These are phyloP conservation scores for Sepiola atlantica DNA, from an alignment of 2,888 invertebrate species.

Conservation along the genomic window DNA sequence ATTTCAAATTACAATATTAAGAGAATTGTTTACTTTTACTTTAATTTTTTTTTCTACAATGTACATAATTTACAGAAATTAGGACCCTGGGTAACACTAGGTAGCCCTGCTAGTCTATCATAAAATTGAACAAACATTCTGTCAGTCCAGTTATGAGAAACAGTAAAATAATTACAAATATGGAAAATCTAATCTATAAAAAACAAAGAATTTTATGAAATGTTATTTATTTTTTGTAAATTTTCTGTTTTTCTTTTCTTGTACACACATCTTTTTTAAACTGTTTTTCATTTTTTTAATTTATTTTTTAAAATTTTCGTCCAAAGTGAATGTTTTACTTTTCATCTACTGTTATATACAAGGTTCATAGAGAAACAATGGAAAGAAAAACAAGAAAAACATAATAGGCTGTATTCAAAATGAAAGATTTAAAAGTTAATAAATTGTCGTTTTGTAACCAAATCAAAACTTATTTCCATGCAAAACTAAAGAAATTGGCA, in stretches of 20 bases:
- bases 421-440: conserved; percentile 32
- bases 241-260: background rate
- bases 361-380: conserved; percentile 1
- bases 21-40: too few species aligned
- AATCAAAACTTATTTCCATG: too few species aligned
- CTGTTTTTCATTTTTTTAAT: background rate
- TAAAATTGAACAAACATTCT: background rate
- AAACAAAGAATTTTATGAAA: background rate
- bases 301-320: background rate
- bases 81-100: too few species aligned
- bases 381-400: too few species aligned
- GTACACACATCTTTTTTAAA: too few species aligned
- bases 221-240: background rate
- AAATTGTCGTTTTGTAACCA: conserved; percentile 17
- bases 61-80: too few species aligned
- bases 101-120: too few species aligned
- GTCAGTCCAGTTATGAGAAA: background rate
- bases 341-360: background rate
- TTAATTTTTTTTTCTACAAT: too few species aligned
- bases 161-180: background rate
- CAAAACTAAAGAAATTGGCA: too few species aligned
- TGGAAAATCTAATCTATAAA: background rate
- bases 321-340: background rate
- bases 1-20: too few species aligned
- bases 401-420: conserved; percentile 32